A percentile compares a stretch with the other conserved stretches of the same genome.
Conservation (phyloP, 1,140 invertebrate genomes). For the Ips typographus region DNA sequence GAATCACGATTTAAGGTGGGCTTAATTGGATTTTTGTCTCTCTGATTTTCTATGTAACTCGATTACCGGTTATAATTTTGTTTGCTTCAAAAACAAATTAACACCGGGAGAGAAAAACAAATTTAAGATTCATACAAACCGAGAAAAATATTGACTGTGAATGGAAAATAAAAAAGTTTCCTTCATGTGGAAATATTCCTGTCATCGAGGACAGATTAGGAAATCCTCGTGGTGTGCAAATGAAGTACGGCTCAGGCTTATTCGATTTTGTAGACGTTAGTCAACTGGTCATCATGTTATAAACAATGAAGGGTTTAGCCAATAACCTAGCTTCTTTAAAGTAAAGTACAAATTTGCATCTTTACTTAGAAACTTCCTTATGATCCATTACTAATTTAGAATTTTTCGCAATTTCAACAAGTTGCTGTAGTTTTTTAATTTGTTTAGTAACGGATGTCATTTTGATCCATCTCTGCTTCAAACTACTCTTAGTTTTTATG, state of each 20-base stretch:
- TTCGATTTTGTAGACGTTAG: conserved; percentile 6
- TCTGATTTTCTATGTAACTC: not conserved
- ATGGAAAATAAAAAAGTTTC: conserved; percentile 17
- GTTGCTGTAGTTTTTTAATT: too few species aligned
- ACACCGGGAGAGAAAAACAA: too few species aligned
- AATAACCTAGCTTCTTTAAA: too few species aligned
- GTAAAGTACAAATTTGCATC: too few species aligned
- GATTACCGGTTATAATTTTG: not conserved
- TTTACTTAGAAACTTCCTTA: too few species aligned
- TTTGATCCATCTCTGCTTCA: too few species aligned
- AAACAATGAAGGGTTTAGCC: too few species aligned
- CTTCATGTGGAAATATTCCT: conserved; percentile 19
- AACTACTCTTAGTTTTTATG: too few species aligned
- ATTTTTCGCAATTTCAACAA: too few species aligned
- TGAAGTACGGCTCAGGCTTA: conserved; percentile 10
- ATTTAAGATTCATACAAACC: not conserved
- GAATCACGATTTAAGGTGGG: conserved; percentile 3
- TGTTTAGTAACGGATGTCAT: too few species aligned
- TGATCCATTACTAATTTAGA: too few species aligned
- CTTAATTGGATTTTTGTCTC: conserved; percentile 15
- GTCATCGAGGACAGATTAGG: conserved; percentile 30
- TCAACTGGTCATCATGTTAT: not conserved
- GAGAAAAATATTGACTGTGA: conserved; percentile 18
- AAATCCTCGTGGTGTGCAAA: conserved; percentile 27
- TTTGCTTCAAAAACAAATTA: too few species aligned